Percentiles rank a stretch among this genome's conserved stretches.
These are phyloP conservation scores for Fissipunctia ypsillon DNA, from an alignment of 2,888 invertebrate species.

Conservation along the genomic window DNA sequence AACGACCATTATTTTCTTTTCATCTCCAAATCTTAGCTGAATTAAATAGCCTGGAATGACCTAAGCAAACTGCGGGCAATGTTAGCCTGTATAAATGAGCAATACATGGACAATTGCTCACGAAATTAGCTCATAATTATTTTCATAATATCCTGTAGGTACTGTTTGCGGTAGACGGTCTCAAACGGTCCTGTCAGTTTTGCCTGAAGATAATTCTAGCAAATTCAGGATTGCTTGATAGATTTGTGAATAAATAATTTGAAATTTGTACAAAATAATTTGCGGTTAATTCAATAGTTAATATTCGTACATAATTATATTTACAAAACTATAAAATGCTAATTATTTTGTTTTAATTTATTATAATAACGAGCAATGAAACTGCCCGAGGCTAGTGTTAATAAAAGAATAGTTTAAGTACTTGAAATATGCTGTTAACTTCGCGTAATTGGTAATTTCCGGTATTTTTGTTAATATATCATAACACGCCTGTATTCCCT, in stretches of 20 bases:
- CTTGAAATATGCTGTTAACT: neutral
- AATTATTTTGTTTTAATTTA: neutral
- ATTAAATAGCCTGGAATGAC: conserved; percentile 35
- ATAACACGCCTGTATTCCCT: neutral
- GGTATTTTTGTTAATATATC: neutral
- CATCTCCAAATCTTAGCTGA: conserved; percentile 19
- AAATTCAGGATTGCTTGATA: neutral
- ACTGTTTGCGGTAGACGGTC: neutral
- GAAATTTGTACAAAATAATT: neutral
- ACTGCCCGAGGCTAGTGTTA: rapidly evolving
- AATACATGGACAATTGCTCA: conserved; percentile 46
- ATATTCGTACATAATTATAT: no score
- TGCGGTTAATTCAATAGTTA: neutral
- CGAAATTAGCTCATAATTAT: conserved; percentile 61
- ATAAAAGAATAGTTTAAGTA: neutral
- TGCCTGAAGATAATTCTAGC: neutral
- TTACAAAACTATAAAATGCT: neutral
- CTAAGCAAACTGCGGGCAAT: conserved; percentile 30
- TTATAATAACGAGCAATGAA: neutral
- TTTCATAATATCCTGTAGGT: conserved; percentile 39
- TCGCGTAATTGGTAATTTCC: neutral
- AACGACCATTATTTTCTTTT: conserved; percentile 32
- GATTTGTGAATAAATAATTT: neutral
- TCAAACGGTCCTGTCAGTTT: conserved; percentile 19
- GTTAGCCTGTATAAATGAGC: conserved; percentile 37